Evolutionary conservation across 1,140 invertebrate genomes (phyloP).

Genomic region (Diuraphis noxia): DNA sequence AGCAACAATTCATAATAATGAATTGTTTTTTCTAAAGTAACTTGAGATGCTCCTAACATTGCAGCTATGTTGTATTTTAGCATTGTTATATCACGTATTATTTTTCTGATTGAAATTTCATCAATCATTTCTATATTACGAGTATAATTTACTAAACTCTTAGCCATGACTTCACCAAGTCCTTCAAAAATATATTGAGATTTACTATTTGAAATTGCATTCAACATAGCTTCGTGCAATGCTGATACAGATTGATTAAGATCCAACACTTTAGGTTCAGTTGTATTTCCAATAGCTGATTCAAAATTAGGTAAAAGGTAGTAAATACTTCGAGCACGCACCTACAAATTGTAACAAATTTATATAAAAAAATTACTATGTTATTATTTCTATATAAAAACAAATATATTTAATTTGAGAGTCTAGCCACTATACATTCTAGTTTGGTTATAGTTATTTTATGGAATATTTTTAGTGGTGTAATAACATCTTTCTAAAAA

Average conservation of each 20-base stretch:
- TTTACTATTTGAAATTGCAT: slow-evolving; percentile 66
- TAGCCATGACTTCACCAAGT: slow-evolving; percentile 81
- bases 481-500: not conserved
- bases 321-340: slow-evolving; percentile 55
- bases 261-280: slow-evolving; percentile 79
- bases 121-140: slow-evolving; percentile 80
- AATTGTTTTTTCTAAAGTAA: slow-evolving; percentile 84
- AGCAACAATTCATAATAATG: slow-evolving; percentile 89
- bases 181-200: slow-evolving; percentile 91
- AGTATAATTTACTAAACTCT: slow-evolving; percentile 81
- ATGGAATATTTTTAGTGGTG: not conserved
- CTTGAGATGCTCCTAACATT: slow-evolving; percentile 80
- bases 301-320: slow-evolving; percentile 47
- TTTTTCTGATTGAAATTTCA: slow-evolving; percentile 74
- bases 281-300: slow-evolving; percentile 68
- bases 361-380: not conserved
- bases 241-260: slow-evolving; percentile 77
- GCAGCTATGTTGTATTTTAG: slow-evolving; percentile 84
- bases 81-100: slow-evolving; percentile 84
- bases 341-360: slow-evolving; percentile 30
- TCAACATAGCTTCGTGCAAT: slow-evolving; percentile 78
- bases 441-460: not conserved
- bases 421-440: not conserved
- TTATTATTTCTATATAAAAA: not conserved
- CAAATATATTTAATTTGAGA: not conserved